Evolutionary conservation across 2,797 vertebrate genomes (phyloP).

Genomic region (Muscicapa striata): DNA sequence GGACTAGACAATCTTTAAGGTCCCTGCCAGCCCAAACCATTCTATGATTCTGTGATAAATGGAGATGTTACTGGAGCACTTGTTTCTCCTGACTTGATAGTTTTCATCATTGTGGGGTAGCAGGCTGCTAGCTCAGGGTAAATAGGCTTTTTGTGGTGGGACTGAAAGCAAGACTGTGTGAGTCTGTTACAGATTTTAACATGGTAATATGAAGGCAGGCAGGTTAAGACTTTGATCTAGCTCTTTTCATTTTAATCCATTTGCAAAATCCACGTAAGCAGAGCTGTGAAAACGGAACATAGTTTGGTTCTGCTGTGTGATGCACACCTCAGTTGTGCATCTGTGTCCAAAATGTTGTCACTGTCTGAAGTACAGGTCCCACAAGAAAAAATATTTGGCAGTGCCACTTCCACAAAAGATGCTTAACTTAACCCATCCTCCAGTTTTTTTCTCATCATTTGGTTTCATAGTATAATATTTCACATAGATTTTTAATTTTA

Average conservation of each 20-base stretch:
- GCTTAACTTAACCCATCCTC: neutral
- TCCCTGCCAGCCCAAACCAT: neutral
- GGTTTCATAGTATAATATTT: neutral
- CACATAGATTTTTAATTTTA: neutral
- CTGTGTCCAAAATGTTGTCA: neutral
- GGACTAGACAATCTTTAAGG: neutral
- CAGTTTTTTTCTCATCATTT: neutral
- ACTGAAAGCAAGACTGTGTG: neutral
- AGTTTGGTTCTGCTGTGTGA: neutral
- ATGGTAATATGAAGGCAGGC: neutral
- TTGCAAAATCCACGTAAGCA: neutral
- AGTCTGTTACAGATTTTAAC: neutral
- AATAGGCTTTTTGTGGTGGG: neutral
- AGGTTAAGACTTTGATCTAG: neutral
- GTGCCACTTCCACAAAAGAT: neutral
- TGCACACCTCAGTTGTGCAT: neutral
- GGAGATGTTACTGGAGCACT: neutral
- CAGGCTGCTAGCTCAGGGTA: neutral
- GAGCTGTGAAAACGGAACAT: neutral
- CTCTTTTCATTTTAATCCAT: conserved; percentile 5
- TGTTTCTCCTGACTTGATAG: neutral
- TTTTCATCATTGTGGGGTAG: neutral
- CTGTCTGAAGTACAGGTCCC: neutral
- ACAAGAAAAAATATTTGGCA: neutral
- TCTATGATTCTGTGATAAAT: neutral